Evolutionary conservation across 2,797 vertebrate genomes (phyloP), one percentile per base, ranked within the genome.

Genomic region (Cichlasoma orientale): DNA sequence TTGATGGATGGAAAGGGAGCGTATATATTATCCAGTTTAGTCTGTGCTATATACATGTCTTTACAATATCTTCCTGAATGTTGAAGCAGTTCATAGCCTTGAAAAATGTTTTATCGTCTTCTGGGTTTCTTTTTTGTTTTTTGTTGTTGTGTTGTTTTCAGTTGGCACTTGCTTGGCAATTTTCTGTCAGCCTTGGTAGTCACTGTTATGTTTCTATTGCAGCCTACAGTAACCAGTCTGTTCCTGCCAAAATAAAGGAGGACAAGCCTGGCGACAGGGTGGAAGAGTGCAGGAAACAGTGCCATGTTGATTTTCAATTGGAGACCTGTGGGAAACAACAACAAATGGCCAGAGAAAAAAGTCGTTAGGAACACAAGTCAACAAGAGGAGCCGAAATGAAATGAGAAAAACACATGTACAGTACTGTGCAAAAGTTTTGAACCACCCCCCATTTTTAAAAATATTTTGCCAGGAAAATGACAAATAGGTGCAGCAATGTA

Each of bases 1-100:
- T 94, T 93, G 95, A 96, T 97, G 96, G 96, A 97, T 97, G 97
- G 96, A 96, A 94, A 97, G 95, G 96, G 96, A 97, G 96, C 95
- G 95, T 96, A 98, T 99, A 99, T 99, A 99, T 98, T 98, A 99
- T 98, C 97, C 97, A 87, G 97, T 97, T 98, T 96, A 96, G 98
- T 98, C 94, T 98, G 98, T 97, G 97, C 97, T 99, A 99, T 99
- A 95, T 99, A 99, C 98, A 99, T 93, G 95, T 99, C 97, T 99
- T 98, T 99, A 99, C 97, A 99, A 97, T 98, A 94, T 97, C 97
- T 97, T 99, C 98, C 98, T 99, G 98, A 99, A 99, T 96, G 96
- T 97, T 97, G 97, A 97, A 98, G 97, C 97, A 99, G 97, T 99
- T 98, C 97, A 96, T 97, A 96, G 96, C 97, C 97, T 97, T 97